Evolutionary conservation across 1,140 invertebrate species (phyloP), one percentile per base, ranked within the genome.

Genomic region (Tetragonula clypearis): DNA sequence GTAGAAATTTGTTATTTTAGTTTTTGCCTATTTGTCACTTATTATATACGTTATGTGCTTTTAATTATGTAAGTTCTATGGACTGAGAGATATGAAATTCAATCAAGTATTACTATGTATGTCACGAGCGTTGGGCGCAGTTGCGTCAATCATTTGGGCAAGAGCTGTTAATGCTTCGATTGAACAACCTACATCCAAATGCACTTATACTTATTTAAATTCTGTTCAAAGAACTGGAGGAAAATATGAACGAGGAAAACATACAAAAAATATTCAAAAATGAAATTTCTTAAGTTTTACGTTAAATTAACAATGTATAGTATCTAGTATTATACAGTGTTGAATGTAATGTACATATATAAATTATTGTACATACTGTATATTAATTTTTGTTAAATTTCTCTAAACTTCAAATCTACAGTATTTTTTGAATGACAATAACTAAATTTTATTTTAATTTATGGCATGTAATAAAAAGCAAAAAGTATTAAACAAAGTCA

Each of bases 111-210:
- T 93, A 26, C 41, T 93, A n/a, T 93, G 90, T 8, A 91, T 93
- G 90, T 89, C 92, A 12, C 88, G 92, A 17, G 74, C 91, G 12
- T 73, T 93, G 55, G 92, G 92, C 9, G 88, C 90, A 53, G 80
- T 92, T 2, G 93, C 93, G 12, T 93, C 92, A 23, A 93, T 93
- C 19, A 93, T 93, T 69, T 93, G 93, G 93, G 86, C 88, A 26
- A 90, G 65, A 66, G 89, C 87, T 1, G 79, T 93, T 9, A 90
- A 92, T 35, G 82, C 90, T 19, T 90, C 92, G 19, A 81, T 90
- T 12, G 93, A 93, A 68, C 87, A 88, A 77, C 93, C 93, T 60
- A 81, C 75, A 71, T 91, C 93, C 4, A 92, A 84, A 30, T 87
- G 89, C 60, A 92, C 92, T 41, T 84, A 91, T 58, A 91, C 79